These are phyloP conservation scores for Odontamblyopus lacepedii DNA, from an alignment of 2,797 vertebrate genomes.

Conservation along the genomic window DNA sequence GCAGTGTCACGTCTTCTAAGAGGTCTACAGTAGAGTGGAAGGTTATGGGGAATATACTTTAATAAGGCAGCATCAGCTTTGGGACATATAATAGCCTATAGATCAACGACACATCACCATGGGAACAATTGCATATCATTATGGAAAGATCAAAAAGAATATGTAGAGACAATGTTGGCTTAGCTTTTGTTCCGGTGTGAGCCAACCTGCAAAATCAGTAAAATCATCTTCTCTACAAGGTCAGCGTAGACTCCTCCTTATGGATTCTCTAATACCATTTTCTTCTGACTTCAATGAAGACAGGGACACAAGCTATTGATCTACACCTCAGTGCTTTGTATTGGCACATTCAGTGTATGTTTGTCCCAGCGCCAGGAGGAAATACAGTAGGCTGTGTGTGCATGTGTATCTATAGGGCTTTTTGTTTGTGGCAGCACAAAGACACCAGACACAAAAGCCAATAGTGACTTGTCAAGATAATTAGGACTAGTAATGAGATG, in stretches of 20 bases:
- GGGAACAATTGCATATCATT: constrained; percentile 43
- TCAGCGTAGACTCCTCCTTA: constrained; percentile 57
- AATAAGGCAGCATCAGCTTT: constrained; percentile 58
- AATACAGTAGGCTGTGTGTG: constrained; percentile 30
- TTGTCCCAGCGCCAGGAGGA: constrained; percentile 60
- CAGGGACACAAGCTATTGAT: constrained; percentile 66
- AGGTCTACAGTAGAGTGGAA: constrained; percentile 34
- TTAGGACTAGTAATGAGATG: constrained; percentile 74
- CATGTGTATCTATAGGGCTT: constrained; percentile 25
- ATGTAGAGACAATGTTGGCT: constrained; percentile 35
- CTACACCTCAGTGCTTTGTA: constrained; percentile 46
- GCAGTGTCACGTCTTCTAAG: constrained; percentile 48
- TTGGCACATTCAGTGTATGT: constrained; percentile 54
- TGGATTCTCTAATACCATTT: constrained; percentile 51
- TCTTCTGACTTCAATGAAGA: constrained; percentile 51
- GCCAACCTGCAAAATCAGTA: constrained; percentile 25
- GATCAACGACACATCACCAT: constrained; percentile 55
- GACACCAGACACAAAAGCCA: constrained; percentile 33
- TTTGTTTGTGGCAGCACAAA: constrained; percentile 51
- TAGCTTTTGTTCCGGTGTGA: constrained; percentile 20
- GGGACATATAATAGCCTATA: constrained; percentile 45
- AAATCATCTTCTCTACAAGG: constrained; percentile 55
- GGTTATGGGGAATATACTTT: constrained; percentile 58
- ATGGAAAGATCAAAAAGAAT: constrained; percentile 53
- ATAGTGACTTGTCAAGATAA: constrained; percentile 68